A percentile compares a stretch with the other conserved stretches of the same genome.
These are phyloP conservation scores for Sitta europaea DNA, from an alignment of 2,113 vertebrate species.

Conservation along the genomic window DNA sequence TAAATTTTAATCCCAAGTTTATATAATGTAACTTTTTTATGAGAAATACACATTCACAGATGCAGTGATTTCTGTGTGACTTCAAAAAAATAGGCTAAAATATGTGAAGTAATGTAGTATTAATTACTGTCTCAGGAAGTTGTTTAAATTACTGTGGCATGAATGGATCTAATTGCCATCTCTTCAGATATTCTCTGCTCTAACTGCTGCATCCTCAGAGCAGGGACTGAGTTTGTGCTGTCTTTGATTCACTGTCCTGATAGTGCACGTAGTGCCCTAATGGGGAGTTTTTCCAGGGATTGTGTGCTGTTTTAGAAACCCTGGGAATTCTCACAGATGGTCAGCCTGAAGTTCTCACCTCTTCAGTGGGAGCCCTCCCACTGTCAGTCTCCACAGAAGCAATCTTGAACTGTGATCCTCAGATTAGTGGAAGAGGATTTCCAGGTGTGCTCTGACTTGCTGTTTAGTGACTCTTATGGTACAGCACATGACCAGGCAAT, in stretches of 20 bases:
- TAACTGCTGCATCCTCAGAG: neutral
- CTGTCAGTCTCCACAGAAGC: neutral
- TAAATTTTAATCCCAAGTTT: neutral
- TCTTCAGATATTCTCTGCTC: neutral
- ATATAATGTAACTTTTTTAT: neutral
- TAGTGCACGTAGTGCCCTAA: neutral
- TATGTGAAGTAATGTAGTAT: neutral
- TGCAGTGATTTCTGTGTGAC: neutral
- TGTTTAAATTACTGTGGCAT: neutral
- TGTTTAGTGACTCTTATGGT: accelerated
- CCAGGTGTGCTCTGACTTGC: neutral
- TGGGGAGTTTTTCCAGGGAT: neutral
- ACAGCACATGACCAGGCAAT: accelerated
- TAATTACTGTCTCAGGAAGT: neutral
- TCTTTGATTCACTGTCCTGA: neutral
- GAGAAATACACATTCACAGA: neutral
- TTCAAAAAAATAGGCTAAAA: neutral
- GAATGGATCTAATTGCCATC: neutral
- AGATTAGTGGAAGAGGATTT: neutral
- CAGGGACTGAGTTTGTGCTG: neutral
- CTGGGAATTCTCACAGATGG: neutral
- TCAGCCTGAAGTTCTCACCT: neutral
- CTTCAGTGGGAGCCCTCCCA: neutral
- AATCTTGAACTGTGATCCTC: neutral
- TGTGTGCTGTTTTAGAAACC: neutral